Percentiles rank a stretch among this genome's conserved stretches.
phyloP scores from a whole-genome alignment of 92 coral and sea anemone genomes.

The Zoanthus sociatus region DNA sequence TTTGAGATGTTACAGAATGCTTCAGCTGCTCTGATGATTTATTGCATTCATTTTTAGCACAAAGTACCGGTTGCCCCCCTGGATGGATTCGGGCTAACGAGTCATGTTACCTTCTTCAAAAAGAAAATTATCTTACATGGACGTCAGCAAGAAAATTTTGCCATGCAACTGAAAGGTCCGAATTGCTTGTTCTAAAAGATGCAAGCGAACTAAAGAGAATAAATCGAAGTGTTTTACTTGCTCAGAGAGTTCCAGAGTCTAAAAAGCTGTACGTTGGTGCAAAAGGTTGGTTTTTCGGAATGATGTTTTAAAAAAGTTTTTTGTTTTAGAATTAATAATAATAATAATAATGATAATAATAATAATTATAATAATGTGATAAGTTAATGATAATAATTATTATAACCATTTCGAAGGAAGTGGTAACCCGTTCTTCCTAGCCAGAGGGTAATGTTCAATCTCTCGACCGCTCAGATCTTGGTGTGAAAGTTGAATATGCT shows the following conservation, averaged over 20 bases:
- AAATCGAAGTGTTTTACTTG: not conserved
- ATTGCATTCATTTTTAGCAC: not conserved
- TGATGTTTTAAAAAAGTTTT: not conserved
- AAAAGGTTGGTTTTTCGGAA: constrained; percentile 3
- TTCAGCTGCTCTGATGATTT: no score
- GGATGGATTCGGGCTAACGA: constrained; percentile 24
- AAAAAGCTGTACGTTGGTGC: constrained; percentile 15
- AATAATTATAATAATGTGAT: no score
- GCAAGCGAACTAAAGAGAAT: not conserved
- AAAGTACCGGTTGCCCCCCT: constrained; percentile 8
- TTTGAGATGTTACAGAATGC: no score
- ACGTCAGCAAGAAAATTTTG: constrained; percentile 14
- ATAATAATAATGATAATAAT: no score
- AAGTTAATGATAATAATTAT: no score
- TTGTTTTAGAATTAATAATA: no score
- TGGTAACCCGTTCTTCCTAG: no score
- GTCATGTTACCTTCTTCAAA: constrained; percentile 24
- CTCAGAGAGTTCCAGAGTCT: not conserved
- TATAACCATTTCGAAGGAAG: no score
- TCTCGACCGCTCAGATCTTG: no score
- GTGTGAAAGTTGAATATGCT: no score
- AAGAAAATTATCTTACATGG: not conserved
- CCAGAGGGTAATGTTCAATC: no score
- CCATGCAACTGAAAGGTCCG: constrained; percentile 2
- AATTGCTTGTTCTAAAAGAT: not conserved